Conservation (phyloP, 2,888 invertebrate species). For the Meta bourneti region DNA sequence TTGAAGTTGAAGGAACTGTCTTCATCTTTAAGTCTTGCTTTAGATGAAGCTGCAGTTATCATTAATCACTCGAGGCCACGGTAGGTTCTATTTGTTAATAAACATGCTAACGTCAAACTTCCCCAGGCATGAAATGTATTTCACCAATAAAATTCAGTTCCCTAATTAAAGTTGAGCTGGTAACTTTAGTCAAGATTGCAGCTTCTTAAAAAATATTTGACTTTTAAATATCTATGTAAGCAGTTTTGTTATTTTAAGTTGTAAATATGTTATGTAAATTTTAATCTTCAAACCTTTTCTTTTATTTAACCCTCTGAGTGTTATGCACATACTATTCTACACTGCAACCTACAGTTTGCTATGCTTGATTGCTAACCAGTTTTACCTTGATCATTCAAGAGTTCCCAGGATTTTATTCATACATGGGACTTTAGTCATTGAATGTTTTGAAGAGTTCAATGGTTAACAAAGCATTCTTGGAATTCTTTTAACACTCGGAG, state of each 20-base stretch:
- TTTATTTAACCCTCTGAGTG: constrained; percentile 7
- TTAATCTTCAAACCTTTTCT: background rate
- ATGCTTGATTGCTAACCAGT: background rate
- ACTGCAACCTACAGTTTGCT: background rate
- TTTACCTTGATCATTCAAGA: background rate
- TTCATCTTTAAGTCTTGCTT: constrained; percentile 93
- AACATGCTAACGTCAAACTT: constrained; percentile 17
- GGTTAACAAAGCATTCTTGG: no score
- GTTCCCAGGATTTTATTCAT: no score
- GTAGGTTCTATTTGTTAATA: constrained; percentile 42
- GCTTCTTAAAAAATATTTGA: background rate
- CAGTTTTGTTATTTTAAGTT: background rate
- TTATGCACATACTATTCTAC: background rate
- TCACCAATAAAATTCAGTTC: background rate
- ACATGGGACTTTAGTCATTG: no score
- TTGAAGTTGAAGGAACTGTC: constrained; percentile 87
- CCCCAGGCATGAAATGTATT: background rate
- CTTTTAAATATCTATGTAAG: background rate
- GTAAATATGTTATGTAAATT: no score
- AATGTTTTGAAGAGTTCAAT: no score
- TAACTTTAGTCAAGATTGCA: background rate
- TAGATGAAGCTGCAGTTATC: constrained; percentile 98
- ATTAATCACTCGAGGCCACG: constrained; percentile 94
- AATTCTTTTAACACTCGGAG: background rate
- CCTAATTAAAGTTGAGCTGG: background rate